Percentiles rank a stretch among this genome's conserved stretches.
phyloP scores from a whole-genome alignment of 2,113 vertebrate species.

The Odocoileus virginianus region DNA sequence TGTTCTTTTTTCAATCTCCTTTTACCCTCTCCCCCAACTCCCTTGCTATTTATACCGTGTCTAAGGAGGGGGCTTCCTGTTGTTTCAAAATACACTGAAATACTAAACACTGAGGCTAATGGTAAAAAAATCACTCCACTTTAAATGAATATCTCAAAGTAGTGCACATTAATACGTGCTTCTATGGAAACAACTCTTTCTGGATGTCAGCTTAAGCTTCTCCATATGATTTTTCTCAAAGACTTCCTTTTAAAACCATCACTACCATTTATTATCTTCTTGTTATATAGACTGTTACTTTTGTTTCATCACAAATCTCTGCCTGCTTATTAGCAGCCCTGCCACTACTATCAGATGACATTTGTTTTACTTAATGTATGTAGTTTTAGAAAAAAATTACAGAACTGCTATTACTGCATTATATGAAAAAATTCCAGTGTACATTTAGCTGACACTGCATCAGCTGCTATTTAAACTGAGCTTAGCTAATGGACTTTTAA shows the following conservation, averaged over 20 bases:
- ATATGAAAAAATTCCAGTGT: conserved; percentile 81
- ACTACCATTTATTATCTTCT: conserved; percentile 58
- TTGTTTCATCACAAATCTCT: conserved; percentile 77
- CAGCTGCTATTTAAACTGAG: conserved; percentile 88
- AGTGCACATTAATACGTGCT: neutral
- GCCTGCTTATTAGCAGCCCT: conserved; percentile 68
- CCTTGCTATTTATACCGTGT: neutral
- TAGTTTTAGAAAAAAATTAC: conserved; percentile 77
- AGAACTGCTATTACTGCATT: conserved; percentile 76
- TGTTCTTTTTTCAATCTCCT: neutral
- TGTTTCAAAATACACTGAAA: neutral
- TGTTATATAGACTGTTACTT: conserved; percentile 77
- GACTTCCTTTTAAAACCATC: conserved; percentile 67
- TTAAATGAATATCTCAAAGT: neutral
- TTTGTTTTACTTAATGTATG: conserved; percentile 82
- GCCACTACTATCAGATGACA: conserved; percentile 77
- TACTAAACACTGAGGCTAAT: conserved; percentile 17
- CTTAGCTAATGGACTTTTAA: conserved; percentile 95
- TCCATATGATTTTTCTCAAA: conserved; percentile 55
- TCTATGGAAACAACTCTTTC: conserved; percentile 24
- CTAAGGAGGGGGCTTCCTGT: neutral
- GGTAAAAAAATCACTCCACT: neutral
- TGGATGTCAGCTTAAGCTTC: conserved; percentile 40
- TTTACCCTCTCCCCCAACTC: neutral
- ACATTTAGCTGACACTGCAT: conserved; percentile 88